Evolutionary conservation across 2,888 invertebrate species (phyloP).

Genomic region (Oscheius myriophilus): DNA sequence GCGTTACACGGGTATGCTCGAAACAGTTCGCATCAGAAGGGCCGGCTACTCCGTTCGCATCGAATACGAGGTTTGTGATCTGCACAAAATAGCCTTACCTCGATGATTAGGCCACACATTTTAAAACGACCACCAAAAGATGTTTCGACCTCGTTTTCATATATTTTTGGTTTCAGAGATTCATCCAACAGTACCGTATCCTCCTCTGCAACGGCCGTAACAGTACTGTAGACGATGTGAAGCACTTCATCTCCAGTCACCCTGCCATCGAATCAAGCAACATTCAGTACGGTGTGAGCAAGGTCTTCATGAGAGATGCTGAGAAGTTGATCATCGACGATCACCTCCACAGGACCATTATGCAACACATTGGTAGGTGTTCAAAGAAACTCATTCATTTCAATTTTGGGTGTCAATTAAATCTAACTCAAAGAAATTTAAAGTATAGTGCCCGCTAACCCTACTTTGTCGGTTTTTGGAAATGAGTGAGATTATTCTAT

Average conservation of each 20-base stretch:
- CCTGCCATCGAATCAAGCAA: constrained; percentile 87
- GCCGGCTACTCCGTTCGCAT: constrained; percentile 93
- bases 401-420: not conserved
- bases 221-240: constrained; percentile 86
- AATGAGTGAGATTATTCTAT: too few species aligned
- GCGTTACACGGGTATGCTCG: constrained; percentile 94
- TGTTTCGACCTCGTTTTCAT: not conserved
- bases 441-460: too few species aligned
- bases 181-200: constrained; percentile 90
- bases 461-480: too few species aligned
- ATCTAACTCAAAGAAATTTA: too few species aligned
- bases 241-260: constrained; percentile 81
- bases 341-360: constrained; percentile 89
- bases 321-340: constrained; percentile 92
- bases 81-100: constrained; percentile 54
- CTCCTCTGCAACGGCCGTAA: constrained; percentile 84
- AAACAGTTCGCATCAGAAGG: constrained; percentile 91
- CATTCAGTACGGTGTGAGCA: constrained; percentile 87
- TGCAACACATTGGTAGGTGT: constrained; percentile 81
- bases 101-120: not conserved
- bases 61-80: constrained; percentile 79
- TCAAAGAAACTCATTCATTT: not conserved
- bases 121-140: too few species aligned
- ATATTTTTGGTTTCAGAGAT: constrained; percentile 75
- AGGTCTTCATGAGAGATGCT: constrained; percentile 90